Percentiles rank a stretch among this genome's conserved stretches.
Evolutionary conservation across 2,888 invertebrate species (phyloP).

Genomic region (Sceliomorpha sp.): DNA sequence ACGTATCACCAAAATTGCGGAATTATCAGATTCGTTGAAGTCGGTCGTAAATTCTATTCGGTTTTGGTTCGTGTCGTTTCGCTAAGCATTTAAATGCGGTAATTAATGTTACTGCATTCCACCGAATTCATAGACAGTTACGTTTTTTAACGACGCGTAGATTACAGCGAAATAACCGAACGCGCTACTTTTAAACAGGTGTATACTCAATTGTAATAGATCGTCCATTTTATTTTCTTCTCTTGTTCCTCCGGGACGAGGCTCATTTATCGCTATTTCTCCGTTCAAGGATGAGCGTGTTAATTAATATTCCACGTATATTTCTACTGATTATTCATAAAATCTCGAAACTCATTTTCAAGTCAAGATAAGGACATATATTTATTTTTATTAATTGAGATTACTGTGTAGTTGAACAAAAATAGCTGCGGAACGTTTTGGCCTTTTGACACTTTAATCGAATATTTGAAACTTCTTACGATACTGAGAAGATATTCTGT

Average conservation of each 20-base stretch:
- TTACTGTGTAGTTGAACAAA: slow-evolving; percentile 44
- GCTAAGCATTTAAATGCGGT: slow-evolving; percentile 3
- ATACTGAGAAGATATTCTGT: too few relatives aligned
- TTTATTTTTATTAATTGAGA: slow-evolving; percentile 40
- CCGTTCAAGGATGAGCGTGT: slow-evolving; percentile 18
- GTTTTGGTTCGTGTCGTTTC: neutral
- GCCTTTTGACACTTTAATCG: too few relatives aligned
- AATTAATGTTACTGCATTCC: slow-evolving; percentile 24
- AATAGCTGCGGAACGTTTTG: too few relatives aligned
- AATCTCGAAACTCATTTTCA: slow-evolving; percentile 30
- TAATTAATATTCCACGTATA: slow-evolving; percentile 45
- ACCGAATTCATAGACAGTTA: slow-evolving; percentile 11
- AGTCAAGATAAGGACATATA: slow-evolving; percentile 26
- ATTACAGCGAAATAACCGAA: neutral
- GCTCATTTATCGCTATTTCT: slow-evolving; percentile 31
- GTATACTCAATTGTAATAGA: slow-evolving; percentile 9
- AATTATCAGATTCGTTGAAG: too few relatives aligned
- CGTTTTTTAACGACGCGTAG: slow-evolving; percentile 9
- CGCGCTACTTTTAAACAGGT: slow-evolving; percentile 1
- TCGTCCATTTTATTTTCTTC: neutral
- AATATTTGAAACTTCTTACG: too few relatives aligned
- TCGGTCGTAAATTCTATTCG: too few relatives aligned
- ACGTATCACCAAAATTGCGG: too few relatives aligned
- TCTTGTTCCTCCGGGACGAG: slow-evolving; percentile 25
- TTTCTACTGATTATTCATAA: slow-evolving; percentile 48